Percentiles rank a stretch among this genome's conserved stretches.
These are phyloP conservation scores for Smutsia gigantea DNA, from an alignment of 2,797 vertebrate genomes.

Conservation along the genomic window DNA sequence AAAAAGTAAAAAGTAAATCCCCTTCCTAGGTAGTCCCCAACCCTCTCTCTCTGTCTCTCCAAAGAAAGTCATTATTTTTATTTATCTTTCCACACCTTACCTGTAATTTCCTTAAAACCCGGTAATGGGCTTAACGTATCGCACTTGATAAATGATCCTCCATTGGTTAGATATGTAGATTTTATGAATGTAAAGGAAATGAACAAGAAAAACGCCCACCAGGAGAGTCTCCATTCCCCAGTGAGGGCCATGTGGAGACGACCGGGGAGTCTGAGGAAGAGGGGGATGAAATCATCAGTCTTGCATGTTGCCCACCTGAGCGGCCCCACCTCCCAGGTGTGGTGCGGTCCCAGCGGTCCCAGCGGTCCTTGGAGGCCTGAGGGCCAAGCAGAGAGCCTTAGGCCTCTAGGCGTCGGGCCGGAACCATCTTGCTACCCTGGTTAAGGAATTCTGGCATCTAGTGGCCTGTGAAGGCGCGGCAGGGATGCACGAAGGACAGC, in stretches of 20 bases:
- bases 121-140: not conserved
- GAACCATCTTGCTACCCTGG: too few species aligned
- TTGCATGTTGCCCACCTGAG: not conserved
- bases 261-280: not conserved
- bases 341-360: too few species aligned
- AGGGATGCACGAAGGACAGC: not conserved
- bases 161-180: not conserved
- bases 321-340: not conserved
- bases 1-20: not conserved
- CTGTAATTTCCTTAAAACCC: not conserved
- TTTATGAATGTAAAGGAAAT: not conserved
- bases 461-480: not conserved
- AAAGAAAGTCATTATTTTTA: not conserved
- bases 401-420: too few species aligned
- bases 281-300: not conserved
- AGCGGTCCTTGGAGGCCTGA: not conserved
- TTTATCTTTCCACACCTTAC: not conserved
- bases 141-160: not conserved
- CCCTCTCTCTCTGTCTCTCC: too few species aligned
- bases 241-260: rapidly evolving
- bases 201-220: not conserved
- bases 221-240: too few species aligned
- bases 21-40: not conserved
- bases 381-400: too few species aligned
- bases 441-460: too few species aligned